These are phyloP conservation scores for Corythaeola cristata DNA, from an alignment of 2,113 vertebrate species.

Conservation along the genomic window DNA sequence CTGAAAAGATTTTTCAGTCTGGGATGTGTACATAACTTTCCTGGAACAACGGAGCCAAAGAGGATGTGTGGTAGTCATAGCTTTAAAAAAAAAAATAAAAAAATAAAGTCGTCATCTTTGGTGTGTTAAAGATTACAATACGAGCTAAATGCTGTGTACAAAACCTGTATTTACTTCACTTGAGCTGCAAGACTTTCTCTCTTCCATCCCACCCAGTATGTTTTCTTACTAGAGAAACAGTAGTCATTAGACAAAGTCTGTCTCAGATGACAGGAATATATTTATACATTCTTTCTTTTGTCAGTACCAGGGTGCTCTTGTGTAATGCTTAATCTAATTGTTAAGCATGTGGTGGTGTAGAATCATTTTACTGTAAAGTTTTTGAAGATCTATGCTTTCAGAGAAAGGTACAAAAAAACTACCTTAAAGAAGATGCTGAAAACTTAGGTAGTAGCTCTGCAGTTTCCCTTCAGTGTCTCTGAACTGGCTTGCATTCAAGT, in stretches of 20 bases:
- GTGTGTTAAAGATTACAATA: not conserved
- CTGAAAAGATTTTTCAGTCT: not conserved
- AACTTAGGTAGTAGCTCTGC: not conserved
- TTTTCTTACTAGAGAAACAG: not conserved
- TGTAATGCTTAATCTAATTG: not conserved
- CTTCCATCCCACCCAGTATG: not conserved
- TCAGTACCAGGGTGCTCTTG: not conserved
- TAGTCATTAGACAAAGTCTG: not conserved
- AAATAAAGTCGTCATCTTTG: not conserved
- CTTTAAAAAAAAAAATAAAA: not conserved
- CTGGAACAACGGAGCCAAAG: not conserved
- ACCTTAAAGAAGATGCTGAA: not conserved
- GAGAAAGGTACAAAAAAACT: not conserved
- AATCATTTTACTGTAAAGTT: not conserved
- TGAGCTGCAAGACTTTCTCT: not conserved
- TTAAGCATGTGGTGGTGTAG: not conserved
- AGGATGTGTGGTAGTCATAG: not conserved
- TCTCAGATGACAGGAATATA: not conserved
- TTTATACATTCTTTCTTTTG: not conserved
- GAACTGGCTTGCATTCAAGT: not conserved
- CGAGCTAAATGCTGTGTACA: not conserved
- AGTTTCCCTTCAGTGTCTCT: not conserved
- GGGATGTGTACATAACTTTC: not conserved
- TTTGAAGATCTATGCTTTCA: not conserved
- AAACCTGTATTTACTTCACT: not conserved